Percentiles rank a stretch among this genome's conserved stretches.
Conservation (phyloP, 2,888 invertebrate genomes). For the Campaea margaritaria region DNA sequence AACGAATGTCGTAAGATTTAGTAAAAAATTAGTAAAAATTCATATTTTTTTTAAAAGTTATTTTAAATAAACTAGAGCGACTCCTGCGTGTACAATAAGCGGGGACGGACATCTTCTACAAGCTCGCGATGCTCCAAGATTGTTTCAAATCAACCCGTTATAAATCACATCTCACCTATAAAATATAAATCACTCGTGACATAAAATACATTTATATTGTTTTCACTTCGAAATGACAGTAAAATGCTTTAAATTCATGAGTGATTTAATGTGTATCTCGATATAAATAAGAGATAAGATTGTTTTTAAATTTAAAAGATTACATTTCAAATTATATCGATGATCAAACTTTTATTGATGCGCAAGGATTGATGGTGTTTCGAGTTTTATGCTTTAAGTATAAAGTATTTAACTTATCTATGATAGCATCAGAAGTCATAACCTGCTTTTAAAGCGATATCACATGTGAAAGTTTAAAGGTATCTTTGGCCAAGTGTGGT, state of each 20-base stretch:
- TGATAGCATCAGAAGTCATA: slow-evolving; percentile 20
- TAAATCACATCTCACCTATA: slow-evolving; percentile 83
- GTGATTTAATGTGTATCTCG: slow-evolving; percentile 75
- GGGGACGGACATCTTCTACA: slow-evolving; percentile 15
- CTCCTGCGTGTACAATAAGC: slow-evolving; percentile 7
- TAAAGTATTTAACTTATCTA: slow-evolving; percentile 34
- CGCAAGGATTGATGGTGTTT: slow-evolving; percentile 54
- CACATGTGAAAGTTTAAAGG: not conserved
- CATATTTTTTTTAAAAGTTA: not conserved
- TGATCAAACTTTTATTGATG: slow-evolving; percentile 64
- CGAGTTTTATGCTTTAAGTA: slow-evolving; percentile 27
- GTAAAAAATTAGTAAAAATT: too few species aligned
- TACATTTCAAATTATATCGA: slow-evolving; percentile 60
- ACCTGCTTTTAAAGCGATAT: not conserved
- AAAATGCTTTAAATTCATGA: slow-evolving; percentile 82
- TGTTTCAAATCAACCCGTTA: slow-evolving; percentile 73
- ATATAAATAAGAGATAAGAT: slow-evolving; percentile 61
- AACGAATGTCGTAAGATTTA: too few species aligned
- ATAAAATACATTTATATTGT: slow-evolving; percentile 84
- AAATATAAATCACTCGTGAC: slow-evolving; percentile 81
- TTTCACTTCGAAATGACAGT: slow-evolving; percentile 81
- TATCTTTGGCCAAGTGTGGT: too few species aligned
- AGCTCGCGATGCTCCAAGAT: slow-evolving; percentile 58
- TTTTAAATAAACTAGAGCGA: not conserved
- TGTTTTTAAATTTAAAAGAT: slow-evolving; percentile 56